phyloP scores from a whole-genome alignment of 2,888 invertebrate species.

The Reticulitermes lucifugus region DNA sequence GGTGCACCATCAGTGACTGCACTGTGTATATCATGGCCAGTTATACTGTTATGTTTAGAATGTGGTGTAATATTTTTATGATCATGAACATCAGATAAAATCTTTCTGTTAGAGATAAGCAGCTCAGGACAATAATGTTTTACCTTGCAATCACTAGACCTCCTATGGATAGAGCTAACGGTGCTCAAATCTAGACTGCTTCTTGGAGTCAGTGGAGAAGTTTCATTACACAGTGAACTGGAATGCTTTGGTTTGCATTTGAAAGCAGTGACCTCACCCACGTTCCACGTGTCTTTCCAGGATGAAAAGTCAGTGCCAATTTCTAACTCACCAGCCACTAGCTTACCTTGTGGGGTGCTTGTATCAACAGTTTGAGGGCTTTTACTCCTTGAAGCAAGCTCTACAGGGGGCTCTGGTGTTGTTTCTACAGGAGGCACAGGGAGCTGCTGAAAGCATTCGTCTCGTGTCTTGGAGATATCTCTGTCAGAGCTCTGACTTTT shows the following conservation, averaged over 20 bases:
- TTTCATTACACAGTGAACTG: neutral
- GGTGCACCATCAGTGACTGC: no score
- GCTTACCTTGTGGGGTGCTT: neutral
- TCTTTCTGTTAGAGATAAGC: no score
- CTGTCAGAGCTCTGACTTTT: neutral
- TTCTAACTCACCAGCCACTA: neutral
- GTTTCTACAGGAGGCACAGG: constrained; percentile 11
- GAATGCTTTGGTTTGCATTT: neutral
- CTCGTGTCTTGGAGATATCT: neutral
- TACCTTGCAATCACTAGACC: no score
- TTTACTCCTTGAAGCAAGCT: neutral
- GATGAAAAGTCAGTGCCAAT: neutral
- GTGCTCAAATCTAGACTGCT: no score
- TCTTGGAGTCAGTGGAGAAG: no score
- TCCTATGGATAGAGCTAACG: no score
- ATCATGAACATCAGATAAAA: no score
- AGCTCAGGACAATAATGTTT: no score
- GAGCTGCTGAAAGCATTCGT: neutral
- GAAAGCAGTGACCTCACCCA: neutral
- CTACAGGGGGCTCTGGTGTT: constrained; percentile 22
- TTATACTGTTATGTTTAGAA: no score
- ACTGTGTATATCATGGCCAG: no score
- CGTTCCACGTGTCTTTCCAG: neutral
- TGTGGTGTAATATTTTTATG: no score
- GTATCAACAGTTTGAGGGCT: neutral